These are phyloP conservation scores for Maniola jurtina DNA, from an alignment of 1,140 invertebrate species.

Conservation along the genomic window DNA sequence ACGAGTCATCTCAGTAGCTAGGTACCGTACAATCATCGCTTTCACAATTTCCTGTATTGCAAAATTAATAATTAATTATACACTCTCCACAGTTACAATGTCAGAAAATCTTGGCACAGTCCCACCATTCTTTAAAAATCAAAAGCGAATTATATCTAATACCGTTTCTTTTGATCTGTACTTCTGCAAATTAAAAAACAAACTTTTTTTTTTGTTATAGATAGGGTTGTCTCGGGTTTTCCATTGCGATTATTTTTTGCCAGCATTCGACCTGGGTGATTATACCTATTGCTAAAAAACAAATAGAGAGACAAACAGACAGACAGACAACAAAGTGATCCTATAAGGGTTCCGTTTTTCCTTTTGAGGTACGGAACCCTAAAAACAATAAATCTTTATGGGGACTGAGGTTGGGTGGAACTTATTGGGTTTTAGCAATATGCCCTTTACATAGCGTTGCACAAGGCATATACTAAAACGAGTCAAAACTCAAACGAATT, in stretches of 20 bases:
- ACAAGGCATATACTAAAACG: no score
- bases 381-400: no score
- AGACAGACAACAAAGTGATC: no score
- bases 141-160: slow-evolving; percentile 1
- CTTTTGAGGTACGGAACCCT: no score
- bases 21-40: neutral
- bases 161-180: slow-evolving; percentile 1
- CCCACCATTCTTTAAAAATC: neutral
- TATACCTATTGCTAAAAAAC: no score
- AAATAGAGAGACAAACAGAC: no score
- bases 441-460: no score
- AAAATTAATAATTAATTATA: neutral
- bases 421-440: no score
- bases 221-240: neutral
- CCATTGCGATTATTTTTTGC: neutral
- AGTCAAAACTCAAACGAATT: no score
- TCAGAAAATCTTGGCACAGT: neutral
- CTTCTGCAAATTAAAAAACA: neutral
- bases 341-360: no score
- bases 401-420: no score
- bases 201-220: neutral
- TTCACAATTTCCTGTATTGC: neutral
- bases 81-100: neutral
- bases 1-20: neutral
- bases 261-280: no score